Conservation (phyloP, 2,888 invertebrate species). For the Ochropleura leucogaster region DNA sequence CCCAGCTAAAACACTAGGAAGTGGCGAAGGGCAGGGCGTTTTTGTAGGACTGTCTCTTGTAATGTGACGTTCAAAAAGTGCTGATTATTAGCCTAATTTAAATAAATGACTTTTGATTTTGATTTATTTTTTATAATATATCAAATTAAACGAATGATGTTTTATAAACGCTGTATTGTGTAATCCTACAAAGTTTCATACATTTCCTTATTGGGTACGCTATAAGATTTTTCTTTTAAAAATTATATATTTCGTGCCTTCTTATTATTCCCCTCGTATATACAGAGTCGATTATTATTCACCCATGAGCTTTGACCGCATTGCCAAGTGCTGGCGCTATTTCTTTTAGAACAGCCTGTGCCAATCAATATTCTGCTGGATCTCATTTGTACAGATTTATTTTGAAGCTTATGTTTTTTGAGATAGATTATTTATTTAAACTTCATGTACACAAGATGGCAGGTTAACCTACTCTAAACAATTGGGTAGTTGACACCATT, state of each 20-base stretch:
- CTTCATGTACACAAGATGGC: no score
- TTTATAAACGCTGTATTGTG: neutral
- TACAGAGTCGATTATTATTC: constrained; percentile 57
- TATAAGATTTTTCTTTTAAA: constrained; percentile 11
- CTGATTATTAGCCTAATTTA: no score
- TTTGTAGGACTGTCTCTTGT: no score
- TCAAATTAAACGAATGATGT: no score
- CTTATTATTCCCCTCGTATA: constrained; percentile 48
- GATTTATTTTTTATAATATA: no score
- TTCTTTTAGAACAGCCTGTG: constrained; percentile 42
- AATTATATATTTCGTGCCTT: constrained; percentile 19
- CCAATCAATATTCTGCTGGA: constrained; percentile 35
- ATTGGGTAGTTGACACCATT: no score
- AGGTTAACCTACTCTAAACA: no score
- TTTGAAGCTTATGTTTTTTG: neutral
- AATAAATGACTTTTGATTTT: no score
- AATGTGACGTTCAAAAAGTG: no score
- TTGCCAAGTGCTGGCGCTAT: constrained; percentile 31
- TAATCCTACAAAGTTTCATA: neutral
- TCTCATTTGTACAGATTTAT: constrained; percentile 30
- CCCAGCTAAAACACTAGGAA: no score
- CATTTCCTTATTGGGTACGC: neutral
- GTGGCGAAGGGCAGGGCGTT: no score
- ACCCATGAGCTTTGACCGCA: constrained; percentile 56
- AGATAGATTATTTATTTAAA: neutral